Base-by-base conservation (phyloP, 2,888 invertebrate species). In the Eristalis tenax region DNA sequence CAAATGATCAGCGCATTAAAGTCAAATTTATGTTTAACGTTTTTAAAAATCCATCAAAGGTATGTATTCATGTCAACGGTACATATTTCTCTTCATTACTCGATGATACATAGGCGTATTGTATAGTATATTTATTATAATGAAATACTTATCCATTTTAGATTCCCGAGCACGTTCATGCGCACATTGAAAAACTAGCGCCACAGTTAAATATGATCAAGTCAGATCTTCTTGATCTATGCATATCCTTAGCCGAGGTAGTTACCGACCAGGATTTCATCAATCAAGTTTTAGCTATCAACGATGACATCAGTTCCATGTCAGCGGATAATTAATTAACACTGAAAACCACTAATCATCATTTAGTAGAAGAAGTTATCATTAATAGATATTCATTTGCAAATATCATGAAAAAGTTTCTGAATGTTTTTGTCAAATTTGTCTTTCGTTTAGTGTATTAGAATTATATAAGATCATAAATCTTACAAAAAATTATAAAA, bases 281-380 rank as follows among this genome's bases (percentile, higher is more conserved):
- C 90, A 94, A 94, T 69, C 97, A 97, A 93, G 94, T 97, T 91
- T 94, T 97, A 89, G 95, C 95, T 89, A 96, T 98, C 91, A 97
- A 98, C 93, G 95, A 96, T 88, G 95, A 96, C 91, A 97, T 98
- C 91, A 96, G 96, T 92, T 95, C 95, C 90, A 94, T 97, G 93
- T 96, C 97, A 88, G 95, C 96, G 89, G 95, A 95, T 92, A 95
- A 96, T 94, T 96, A 95, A 95, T 79, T 85, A 75, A 85, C 75
- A 88, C 75, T 85, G 79, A 88, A 88, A 82, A 82, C 85, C 68
- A 26, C 76, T 22, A 71, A 85, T 78, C 88, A 79, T 78, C 74
- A 75, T 85, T 82, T 82, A 59, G 68, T 81, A 81, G 81, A 88
- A 38, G 86, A 83, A 40, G 70, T 79, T 32, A 73, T 63, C 38